Evolutionary conservation across 2,888 invertebrate species (phyloP), one percentile per base, ranked within the genome.

Genomic region (Loripinus fragilis): DNA sequence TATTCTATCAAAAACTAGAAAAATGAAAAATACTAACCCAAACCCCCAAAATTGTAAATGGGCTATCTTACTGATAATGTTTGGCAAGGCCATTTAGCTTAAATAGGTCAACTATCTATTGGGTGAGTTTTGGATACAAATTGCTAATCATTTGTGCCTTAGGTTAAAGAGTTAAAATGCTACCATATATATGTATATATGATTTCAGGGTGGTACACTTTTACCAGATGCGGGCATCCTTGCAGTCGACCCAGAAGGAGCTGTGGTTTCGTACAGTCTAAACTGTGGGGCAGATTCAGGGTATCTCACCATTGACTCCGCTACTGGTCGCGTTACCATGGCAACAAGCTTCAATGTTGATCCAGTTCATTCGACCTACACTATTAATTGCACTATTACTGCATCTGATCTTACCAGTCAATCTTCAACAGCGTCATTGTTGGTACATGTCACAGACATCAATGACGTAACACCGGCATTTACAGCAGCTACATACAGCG

Each of bases 361-460:
- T 7, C 55, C 74, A n/a, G 33, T 52, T 2, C 38, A 55, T 5
- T 50, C 76, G 28, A 67, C 72, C 12, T 66, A 82, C 55, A 79
- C 79, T 8, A 79, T 82, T 20, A 20, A 69, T 8, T 82, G 82
- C 69, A 64, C 50, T 35, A 45, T 80, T 17, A 80, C 41, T n/a
- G 79, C 73, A 38, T 68, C 80, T n/a, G 82, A 82, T 66, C 70
- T 71, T 2, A 64, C 76, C 25, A 73, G 82, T n/a, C 74, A 77
- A 50, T 69, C 72, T 12, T 41, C 74, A n/a, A 68, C 68, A 20
- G 71, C 72, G 0, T 45, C 77, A 2, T 65, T 82, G 2, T 68
- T 25, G 55, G 76, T 79, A 48, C 77, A 55, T 2, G n/a, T 82
- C 10, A 79, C 76, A 30, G 79, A 82, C 67, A 70, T 55, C 8